Evolutionary conservation across 2,797 vertebrate genomes (phyloP), one percentile per base, ranked within the genome.

Genomic region (Megalops cyprinoides): DNA sequence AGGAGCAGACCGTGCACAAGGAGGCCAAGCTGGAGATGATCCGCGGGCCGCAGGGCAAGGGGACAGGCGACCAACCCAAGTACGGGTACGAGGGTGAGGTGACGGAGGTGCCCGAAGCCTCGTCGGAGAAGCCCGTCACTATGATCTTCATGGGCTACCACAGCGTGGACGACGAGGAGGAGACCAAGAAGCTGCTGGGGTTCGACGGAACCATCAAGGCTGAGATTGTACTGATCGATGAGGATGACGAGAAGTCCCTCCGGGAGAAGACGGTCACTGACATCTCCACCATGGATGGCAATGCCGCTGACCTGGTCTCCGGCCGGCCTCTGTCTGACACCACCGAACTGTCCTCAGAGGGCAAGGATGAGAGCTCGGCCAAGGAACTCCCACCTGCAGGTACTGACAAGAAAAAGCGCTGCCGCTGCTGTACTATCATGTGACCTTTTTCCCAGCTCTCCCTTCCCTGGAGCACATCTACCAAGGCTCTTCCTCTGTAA

Each of bases 91-190:
- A 91, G 0, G 74, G 65, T 0, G 84, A 91, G 90, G 90, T 93
- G 51, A 87, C 78, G 0, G 82, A 90, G 87, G 88, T 82, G 1
- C 94, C 91, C 0, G 91, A 94, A 75, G 94, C 94, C 81, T 95
- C 90, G 1, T 15, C 88, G 1, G 97, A 99, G 81, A 96, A 98
- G 84, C 97, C 98, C 0, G 90, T 99, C 87, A 99, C 98, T 87
- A 98, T 99, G 98, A 96, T 99, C 91, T 99, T 99, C 93, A 96
- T 99, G 87, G 98, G 98, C 83, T 99, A 99, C 92, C 97, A 98
- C 87, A 97, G 94, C 53, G 93, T 98, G 0, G 95, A 98, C 46
- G 96, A 98, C 0, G 95, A 92, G 84, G 97, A 98, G 37, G 97
- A 99, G 88, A 97, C 96, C 0, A 95, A 97, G 91, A 96, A 95